Evolutionary conservation across 2,888 invertebrate genomes (phyloP).

Genomic region (Venustoraphidia nigricollis): DNA sequence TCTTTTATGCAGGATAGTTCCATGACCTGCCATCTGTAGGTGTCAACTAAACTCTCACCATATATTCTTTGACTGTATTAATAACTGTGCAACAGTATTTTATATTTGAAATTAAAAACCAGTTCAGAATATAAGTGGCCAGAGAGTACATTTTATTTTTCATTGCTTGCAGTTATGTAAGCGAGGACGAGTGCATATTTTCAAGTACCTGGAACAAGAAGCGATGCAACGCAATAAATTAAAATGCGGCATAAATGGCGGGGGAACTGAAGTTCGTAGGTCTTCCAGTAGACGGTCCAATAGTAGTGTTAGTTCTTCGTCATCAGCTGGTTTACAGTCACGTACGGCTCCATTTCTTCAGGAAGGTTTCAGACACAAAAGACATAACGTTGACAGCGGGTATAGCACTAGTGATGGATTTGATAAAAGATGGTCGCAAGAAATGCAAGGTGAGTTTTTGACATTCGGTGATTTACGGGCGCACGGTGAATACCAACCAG

Average conservation of each 20-base stretch:
- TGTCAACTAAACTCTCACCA: too few species aligned
- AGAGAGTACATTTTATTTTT: too few species aligned
- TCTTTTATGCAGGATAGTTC: too few species aligned
- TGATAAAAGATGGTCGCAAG: conserved; percentile 75
- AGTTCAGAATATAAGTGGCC: too few species aligned
- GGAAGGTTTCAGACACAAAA: conserved; percentile 33
- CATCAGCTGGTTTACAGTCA: conserved; percentile 17
- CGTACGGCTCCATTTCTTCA: conserved; percentile 24
- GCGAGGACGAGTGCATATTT: conserved; percentile 86
- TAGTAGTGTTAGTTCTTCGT: conserved; percentile 28
- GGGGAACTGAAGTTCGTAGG: conserved; percentile 34
- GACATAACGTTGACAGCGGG: conserved; percentile 76
- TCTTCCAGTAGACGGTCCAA: conserved; percentile 30
- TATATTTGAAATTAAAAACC: too few species aligned
- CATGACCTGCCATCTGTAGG: too few species aligned
- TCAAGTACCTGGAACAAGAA: conserved; percentile 84
- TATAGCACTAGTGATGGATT: conserved; percentile 76
- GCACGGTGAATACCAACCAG: too few species aligned
- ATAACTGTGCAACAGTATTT: too few species aligned
- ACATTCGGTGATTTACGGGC: too few species aligned
- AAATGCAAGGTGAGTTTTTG: conserved; percentile 34
- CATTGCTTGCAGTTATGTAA: conserved; percentile 56
- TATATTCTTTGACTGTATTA: too few species aligned
- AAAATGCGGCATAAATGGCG: conserved; percentile 28
- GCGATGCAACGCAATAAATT: conserved; percentile 51